phyloP scores from a whole-genome alignment of 2,888 invertebrate genomes.

The Drosophila fulvimacula region DNA sequence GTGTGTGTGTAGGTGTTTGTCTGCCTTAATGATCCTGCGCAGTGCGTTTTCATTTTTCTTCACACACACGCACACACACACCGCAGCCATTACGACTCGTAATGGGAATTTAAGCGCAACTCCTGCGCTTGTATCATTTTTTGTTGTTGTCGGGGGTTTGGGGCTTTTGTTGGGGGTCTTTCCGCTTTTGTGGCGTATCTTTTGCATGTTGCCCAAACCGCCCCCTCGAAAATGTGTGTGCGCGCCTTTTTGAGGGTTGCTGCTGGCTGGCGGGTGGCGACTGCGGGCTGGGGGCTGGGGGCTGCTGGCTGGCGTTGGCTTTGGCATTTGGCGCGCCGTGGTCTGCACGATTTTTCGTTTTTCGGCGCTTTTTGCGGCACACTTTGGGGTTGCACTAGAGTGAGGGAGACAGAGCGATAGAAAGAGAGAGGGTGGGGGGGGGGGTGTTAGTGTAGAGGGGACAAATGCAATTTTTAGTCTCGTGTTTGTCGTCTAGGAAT shows the following conservation, averaged over 20 bases:
- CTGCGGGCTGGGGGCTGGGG: slow-evolving; percentile 8
- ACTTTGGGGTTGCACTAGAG: slow-evolving; percentile 33
- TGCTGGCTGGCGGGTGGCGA: neutral
- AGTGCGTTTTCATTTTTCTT: slow-evolving; percentile 77
- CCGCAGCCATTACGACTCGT: slow-evolving; percentile 80
- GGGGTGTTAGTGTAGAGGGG: neutral
- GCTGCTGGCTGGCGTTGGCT: slow-evolving; percentile 15
- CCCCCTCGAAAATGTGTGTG: slow-evolving; percentile 11
- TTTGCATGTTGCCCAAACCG: slow-evolving; percentile 66
- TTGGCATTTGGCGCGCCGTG: slow-evolving; percentile 55
- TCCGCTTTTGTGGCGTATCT: slow-evolving; percentile 78
- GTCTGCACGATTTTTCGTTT: slow-evolving; percentile 60
- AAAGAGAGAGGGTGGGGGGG: neutral
- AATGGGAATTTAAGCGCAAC: slow-evolving; percentile 81
- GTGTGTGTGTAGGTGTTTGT: slow-evolving; percentile 48
- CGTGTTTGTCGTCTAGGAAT: slow-evolving; percentile 77
- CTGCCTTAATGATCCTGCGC: slow-evolving; percentile 81
- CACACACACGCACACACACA: slow-evolving; percentile 37
- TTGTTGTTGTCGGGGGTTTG: slow-evolving; percentile 18
- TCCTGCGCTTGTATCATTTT: slow-evolving; percentile 58
- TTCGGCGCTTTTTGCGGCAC: slow-evolving; percentile 57
- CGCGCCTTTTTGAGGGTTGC: slow-evolving; percentile 42
- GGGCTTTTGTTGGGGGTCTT: slow-evolving; percentile 46
- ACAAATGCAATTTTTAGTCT: slow-evolving; percentile 75
- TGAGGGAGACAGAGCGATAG: neutral